These are phyloP conservation scores for Cyclura pinguis DNA, from an alignment of 2,797 vertebrate species.

Conservation along the genomic window DNA sequence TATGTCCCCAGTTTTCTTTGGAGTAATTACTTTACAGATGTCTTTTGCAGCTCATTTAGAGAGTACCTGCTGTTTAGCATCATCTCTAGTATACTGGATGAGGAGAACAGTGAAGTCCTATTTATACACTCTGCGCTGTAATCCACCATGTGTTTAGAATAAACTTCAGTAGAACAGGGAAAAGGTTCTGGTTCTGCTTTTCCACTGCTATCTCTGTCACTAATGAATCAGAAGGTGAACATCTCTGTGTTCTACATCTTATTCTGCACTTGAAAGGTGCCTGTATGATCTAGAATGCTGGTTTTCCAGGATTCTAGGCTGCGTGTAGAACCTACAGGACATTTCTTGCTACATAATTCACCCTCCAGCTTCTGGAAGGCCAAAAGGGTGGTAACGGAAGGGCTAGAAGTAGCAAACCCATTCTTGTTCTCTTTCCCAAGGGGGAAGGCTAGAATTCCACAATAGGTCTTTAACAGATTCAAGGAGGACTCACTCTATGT, in stretches of 20 bases:
- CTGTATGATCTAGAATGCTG: too few relatives aligned
- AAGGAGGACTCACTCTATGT: too few relatives aligned
- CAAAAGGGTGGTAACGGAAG: too few relatives aligned
- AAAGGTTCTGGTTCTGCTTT: neutral
- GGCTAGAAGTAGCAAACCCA: too few relatives aligned
- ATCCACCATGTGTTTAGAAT: neutral
- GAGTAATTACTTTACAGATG: neutral
- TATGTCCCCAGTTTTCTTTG: neutral
- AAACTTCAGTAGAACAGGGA: neutral
- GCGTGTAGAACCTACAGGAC: too few relatives aligned
- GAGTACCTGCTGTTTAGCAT: neutral
- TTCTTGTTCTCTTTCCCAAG: too few relatives aligned
- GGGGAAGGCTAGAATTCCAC: too few relatives aligned
- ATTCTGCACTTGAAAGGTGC: too few relatives aligned
- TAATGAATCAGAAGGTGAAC: neutral
- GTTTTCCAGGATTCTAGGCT: too few relatives aligned
- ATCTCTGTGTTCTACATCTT: neutral
- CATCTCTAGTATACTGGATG: neutral
- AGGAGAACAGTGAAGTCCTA: neutral
- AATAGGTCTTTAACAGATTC: too few relatives aligned
- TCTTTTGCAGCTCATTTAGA: neutral
- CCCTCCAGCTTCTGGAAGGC: too few relatives aligned
- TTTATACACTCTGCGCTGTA: neutral
- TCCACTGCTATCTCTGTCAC: neutral
- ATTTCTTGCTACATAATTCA: too few relatives aligned